Evolutionary conservation across 2,113 vertebrate genomes (phyloP).

Genomic region (Mormyrus lacerda): DNA sequence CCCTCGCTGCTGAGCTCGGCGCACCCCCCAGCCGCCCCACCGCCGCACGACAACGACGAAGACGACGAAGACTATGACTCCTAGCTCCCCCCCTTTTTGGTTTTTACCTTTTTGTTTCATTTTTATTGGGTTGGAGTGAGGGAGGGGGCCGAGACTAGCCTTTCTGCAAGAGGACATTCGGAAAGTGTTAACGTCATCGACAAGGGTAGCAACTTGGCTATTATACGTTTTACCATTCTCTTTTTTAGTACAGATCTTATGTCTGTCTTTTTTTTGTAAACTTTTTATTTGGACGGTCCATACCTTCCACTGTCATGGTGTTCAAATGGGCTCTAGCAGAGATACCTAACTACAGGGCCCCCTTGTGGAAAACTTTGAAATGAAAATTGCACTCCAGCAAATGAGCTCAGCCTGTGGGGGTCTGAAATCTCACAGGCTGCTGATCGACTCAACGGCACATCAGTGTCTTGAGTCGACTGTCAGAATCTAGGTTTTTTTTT

Average conservation of each 20-base stretch:
- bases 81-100: constrained; percentile 51
- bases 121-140: constrained; percentile 42
- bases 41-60: constrained; percentile 54
- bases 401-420: not conserved
- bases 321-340: constrained; percentile 32
- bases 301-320: constrained; percentile 28
- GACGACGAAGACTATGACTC: constrained; percentile 84
- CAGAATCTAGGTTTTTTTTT: not conserved
- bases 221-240: constrained; percentile 47
- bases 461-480: not conserved
- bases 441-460: not conserved
- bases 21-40: constrained; percentile 41
- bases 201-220: constrained; percentile 45
- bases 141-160: not conserved
- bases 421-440: not conserved
- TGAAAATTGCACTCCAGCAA: not conserved
- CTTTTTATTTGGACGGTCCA: constrained; percentile 43
- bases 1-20: constrained; percentile 48
- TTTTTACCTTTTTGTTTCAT: constrained; percentile 34
- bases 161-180: constrained; percentile 23
- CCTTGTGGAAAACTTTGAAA: not conserved
- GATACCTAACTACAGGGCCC: not conserved
- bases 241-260: not conserved
- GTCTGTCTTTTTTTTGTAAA: constrained; percentile 41
- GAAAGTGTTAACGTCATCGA: not conserved